A percentile compares a stretch with the other conserved stretches of the same genome.
Evolutionary conservation across 2,113 vertebrate genomes (phyloP).

Genomic region (Pelecanoides urinatrix): DNA sequence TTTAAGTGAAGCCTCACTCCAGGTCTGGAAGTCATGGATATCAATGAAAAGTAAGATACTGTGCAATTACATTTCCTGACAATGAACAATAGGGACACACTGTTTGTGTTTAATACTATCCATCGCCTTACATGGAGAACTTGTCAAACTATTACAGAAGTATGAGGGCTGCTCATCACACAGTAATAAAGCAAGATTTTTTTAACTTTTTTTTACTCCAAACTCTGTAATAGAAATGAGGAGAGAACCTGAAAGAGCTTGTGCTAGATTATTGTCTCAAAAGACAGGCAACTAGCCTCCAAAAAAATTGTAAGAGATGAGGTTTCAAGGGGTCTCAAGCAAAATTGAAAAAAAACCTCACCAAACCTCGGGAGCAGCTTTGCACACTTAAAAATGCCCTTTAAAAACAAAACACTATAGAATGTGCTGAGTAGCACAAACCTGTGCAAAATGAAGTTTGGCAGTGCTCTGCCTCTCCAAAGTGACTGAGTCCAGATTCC

Average conservation of each 20-base stretch:
- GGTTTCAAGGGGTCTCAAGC: not conserved
- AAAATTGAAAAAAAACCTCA: not conserved
- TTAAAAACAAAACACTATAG: rapidly evolving
- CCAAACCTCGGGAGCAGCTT: not conserved
- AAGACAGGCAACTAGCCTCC: not conserved
- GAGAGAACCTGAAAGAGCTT: not conserved
- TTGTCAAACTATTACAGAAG: not conserved
- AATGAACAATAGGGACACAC: not conserved
- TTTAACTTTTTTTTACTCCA: not conserved
- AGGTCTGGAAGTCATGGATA: not conserved
- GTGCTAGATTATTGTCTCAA: not conserved
- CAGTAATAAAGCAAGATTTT: not conserved
- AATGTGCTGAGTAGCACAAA: not conserved
- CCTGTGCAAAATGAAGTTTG: not conserved
- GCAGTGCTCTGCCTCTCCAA: not conserved
- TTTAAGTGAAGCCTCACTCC: not conserved
- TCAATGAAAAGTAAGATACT: not conserved
- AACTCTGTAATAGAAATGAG: not conserved
- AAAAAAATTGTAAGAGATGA: not conserved
- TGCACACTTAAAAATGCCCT: not conserved
- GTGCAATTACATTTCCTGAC: not conserved
- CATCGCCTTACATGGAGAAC: not conserved
- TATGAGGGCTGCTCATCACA: not conserved
- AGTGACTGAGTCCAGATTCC: not conserved
- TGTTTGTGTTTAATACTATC: not conserved